phyloP scores from a whole-genome alignment of 1,140 invertebrate genomes.

The Drosophila kikkawai region DNA sequence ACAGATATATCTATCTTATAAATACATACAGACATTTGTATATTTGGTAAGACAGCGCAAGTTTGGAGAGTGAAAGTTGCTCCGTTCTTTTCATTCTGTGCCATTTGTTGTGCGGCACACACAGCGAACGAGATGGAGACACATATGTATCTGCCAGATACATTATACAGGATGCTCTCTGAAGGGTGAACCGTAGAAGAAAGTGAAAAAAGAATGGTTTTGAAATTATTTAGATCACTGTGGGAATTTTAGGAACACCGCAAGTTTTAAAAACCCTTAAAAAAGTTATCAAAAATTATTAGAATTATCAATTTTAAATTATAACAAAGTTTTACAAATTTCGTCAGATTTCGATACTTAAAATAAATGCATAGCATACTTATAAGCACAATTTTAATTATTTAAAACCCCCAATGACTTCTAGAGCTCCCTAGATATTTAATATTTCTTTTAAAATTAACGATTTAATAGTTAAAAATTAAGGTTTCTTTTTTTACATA shows the following conservation, averaged over 20 bases:
- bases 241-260: neutral
- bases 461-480: no score
- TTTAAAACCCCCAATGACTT: no score
- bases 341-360: no score
- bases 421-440: no score
- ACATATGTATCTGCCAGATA: conserved; percentile 37
- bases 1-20: conserved; percentile 5
- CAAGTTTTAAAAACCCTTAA: neutral
- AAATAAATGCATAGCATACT: no score
- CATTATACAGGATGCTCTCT: conserved; percentile 3
- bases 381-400: no score
- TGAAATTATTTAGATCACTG: neutral
- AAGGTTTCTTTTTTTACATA: no score
- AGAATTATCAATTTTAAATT: no score
- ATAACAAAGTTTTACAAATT: no score
- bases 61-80: conserved; percentile 78
- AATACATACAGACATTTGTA: neutral
- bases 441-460: no score
- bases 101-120: conserved; percentile 29
- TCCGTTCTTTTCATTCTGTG: conserved; percentile 41
- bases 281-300: neutral
- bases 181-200: neutral
- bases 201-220: neutral
- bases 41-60: conserved; percentile 51
- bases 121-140: conserved; percentile 12